phyloP scores from a whole-genome alignment of 2,888 invertebrate species.

The Polymixis flavicincta region DNA sequence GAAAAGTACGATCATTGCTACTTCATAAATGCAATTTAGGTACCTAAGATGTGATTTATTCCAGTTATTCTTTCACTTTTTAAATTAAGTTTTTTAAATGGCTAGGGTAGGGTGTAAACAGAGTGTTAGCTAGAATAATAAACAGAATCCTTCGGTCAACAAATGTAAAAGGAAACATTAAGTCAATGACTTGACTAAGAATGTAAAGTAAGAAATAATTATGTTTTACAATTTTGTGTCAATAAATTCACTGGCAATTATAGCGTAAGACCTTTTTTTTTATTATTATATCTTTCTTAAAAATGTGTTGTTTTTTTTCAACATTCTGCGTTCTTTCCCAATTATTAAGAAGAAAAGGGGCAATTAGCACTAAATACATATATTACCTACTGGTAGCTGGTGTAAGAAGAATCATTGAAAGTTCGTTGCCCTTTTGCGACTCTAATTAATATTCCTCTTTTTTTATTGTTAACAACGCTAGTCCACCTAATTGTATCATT shows the following conservation, averaged over 20 bases:
- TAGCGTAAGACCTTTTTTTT: not conserved
- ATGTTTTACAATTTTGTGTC: not conserved
- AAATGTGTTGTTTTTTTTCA: no score
- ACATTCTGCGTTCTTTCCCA: not conserved
- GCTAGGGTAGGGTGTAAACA: not conserved
- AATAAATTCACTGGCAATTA: not conserved
- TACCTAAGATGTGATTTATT: not conserved
- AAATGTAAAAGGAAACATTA: not conserved
- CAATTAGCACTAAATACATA: not conserved
- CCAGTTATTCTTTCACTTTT: not conserved
- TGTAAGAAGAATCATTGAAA: not conserved
- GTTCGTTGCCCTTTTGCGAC: no score
- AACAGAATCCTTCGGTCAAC: not conserved
- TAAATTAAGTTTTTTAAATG: not conserved
- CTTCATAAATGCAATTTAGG: slow-evolving; percentile 4
- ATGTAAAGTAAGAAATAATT: not conserved
- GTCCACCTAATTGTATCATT: no score
- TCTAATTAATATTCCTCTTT: no score
- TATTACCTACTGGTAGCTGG: not conserved
- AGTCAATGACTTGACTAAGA: not conserved
- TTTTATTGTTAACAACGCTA: no score
- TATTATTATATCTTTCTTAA: no score
- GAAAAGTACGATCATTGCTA: not conserved
- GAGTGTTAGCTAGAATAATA: not conserved
- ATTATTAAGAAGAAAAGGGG: not conserved